Percentiles rank a stretch among this genome's conserved stretches.
These are phyloP conservation scores for Tapirus terrestris DNA, from an alignment of 2,113 vertebrate species.

Conservation along the genomic window DNA sequence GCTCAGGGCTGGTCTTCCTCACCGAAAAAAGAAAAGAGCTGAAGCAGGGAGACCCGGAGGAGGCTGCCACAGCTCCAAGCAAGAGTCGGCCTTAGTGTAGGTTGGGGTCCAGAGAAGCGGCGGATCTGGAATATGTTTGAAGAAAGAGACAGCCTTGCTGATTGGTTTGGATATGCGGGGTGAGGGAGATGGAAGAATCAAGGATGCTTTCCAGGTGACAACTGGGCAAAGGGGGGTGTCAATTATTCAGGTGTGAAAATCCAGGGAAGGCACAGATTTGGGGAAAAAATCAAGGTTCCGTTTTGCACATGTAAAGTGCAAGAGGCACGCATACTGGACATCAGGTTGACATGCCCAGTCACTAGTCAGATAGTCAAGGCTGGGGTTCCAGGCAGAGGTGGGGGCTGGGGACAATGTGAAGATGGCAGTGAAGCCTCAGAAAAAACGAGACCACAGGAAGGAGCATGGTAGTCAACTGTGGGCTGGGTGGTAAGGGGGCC, in stretches of 20 bases:
- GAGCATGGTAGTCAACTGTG: accelerated
- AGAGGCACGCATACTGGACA: too few relatives aligned
- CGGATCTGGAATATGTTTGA: not conserved
- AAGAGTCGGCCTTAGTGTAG: too few relatives aligned
- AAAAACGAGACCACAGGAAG: not conserved
- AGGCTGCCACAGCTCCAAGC: not conserved
- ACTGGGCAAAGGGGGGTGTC: not conserved
- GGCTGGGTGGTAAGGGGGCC: not conserved
- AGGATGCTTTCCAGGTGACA: not conserved
- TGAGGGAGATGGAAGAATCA: too few relatives aligned
- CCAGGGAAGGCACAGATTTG: not conserved
- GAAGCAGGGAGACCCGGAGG: not conserved
- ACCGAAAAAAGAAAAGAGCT: not conserved
- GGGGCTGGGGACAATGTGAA: not conserved
- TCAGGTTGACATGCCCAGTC: not conserved
- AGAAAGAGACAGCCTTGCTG: not conserved
- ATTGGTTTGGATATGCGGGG: accelerated
- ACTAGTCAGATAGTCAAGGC: not conserved
- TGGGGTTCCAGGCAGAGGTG: not conserved
- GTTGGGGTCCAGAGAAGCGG: accelerated
- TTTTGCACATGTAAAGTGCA: accelerated
- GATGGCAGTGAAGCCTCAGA: not conserved
- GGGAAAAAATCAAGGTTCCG: not conserved
- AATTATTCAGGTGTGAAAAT: accelerated
- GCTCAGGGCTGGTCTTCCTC: too few relatives aligned